A percentile compares a stretch with the other conserved stretches of the same genome.
phyloP scores from a whole-genome alignment of 2,888 invertebrate species.

The Oligia latruncula region DNA sequence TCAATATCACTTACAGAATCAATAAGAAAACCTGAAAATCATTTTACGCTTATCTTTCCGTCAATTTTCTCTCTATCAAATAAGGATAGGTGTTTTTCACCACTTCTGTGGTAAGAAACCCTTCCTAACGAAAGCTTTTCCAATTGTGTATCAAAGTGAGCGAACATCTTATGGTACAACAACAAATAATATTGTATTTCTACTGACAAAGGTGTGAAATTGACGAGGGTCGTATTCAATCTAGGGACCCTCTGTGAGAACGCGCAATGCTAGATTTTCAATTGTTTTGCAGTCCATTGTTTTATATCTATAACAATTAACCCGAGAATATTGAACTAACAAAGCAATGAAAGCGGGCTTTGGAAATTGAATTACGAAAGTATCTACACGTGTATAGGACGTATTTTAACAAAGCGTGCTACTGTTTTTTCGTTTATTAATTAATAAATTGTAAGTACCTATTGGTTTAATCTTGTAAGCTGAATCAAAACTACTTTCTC shows the following conservation, averaged over 20 bases:
- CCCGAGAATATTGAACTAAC: constrained; percentile 29
- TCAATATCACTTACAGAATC: constrained; percentile 27
- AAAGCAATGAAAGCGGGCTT: constrained; percentile 43
- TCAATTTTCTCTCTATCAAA: constrained; percentile 47
- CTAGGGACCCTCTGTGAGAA: constrained; percentile 53
- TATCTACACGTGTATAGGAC: not conserved
- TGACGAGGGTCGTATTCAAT: constrained; percentile 77
- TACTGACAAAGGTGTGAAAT: constrained; percentile 69
- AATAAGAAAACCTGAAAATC: constrained; percentile 22
- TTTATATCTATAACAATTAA: constrained; percentile 55
- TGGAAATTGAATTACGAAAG: constrained; percentile 27
- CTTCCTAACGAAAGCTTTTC: constrained; percentile 47
- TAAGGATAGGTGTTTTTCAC: constrained; percentile 35
- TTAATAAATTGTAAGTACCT: not conserved
- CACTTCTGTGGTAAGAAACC: constrained; percentile 45
- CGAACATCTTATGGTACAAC: constrained; percentile 41
- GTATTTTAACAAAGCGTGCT: not conserved
- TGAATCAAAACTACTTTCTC: not conserved
- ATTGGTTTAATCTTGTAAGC: not conserved
- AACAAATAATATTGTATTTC: constrained; percentile 68
- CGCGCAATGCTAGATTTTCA: constrained; percentile 54
- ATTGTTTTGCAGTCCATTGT: constrained; percentile 62
- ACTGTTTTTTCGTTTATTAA: too few relatives aligned
- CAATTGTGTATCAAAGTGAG: constrained; percentile 57
- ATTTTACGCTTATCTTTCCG: constrained; percentile 35